Evolutionary conservation across 2,888 invertebrate genomes (phyloP), one percentile per base, ranked within the genome.

Genomic region (Pedicia rivosa): DNA sequence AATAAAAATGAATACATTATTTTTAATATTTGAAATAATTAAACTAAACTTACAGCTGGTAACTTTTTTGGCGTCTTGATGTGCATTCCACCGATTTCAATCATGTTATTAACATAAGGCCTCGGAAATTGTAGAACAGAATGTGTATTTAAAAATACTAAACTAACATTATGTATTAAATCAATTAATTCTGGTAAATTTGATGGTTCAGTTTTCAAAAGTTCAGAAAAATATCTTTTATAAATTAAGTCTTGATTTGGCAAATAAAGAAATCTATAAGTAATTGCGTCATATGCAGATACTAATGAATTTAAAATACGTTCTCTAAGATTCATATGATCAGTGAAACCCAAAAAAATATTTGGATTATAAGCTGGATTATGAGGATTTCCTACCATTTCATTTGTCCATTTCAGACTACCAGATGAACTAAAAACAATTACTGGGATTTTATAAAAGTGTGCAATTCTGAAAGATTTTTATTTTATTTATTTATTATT

Each of bases 361-460:
- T 64, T 62, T 3, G 68, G 64, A 42, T 64, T 55, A 40, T 63
- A 49, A 0, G 67, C 59, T 2, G 62, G 57, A 22, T 61, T 63
- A 27, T 62, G 55, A 0, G 66, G 65, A 48, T 66, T 67, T 2
- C 63, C 66, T 19, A 63, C 56, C 46, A 62, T 56, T 37, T 59
- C 54, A 43, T 65, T 63, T 1, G 63, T 54, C 63, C 62, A 65
- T 12, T 48, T 51, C 33, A 59, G 63, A 12, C 63, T 54, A 2
- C 65, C 65, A 30, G 62, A 51, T 12, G 66, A 60, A 47, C 62
- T 63, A 6, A 61, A 39, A 5, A 55, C 56, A 15, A 61, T 49
- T 3, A 55, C 53, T 36, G 62, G 59, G 24, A 56, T 46, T 40
- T 57, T 49, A 46, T 56, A 59, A 38, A 52, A 56, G 37, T 53